Percentiles rank a stretch among this genome's conserved stretches.
Evolutionary conservation across 2,797 vertebrate species (phyloP).

Genomic region (Characodon lateralis): DNA sequence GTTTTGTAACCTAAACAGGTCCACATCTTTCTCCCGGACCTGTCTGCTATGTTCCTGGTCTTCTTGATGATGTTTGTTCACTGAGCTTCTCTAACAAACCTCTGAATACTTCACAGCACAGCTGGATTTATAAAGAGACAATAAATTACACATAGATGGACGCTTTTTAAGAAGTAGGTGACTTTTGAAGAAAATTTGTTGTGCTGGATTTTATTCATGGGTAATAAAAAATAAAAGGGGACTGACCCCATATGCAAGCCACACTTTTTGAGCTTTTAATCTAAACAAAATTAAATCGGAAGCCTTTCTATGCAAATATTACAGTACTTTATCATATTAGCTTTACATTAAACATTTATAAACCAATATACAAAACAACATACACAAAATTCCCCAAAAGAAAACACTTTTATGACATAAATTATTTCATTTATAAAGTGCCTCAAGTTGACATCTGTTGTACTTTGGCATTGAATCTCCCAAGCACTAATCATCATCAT

Average conservation of each 20-base stretch:
- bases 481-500: background rate
- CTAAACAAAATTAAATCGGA: background rate
- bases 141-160: background rate
- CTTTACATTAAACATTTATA: background rate
- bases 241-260: background rate
- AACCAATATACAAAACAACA: background rate
- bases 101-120: too few relatives aligned
- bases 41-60: background rate
- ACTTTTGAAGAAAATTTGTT: background rate
- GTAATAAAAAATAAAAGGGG: background rate
- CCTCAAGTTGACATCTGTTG: conserved; percentile 1
- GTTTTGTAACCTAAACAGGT: background rate
- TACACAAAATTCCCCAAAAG: background rate
- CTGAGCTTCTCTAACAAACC: background rate
- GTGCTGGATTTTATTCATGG: background rate
- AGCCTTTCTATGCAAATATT: background rate
- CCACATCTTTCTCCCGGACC: background rate
- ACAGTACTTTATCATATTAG: background rate
- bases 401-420: background rate
- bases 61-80: background rate
- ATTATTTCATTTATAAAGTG: background rate
- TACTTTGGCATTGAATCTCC: background rate
- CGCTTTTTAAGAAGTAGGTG: background rate
- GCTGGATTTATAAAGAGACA: too few relatives aligned
- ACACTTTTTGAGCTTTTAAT: background rate